Evolutionary conservation across 2,797 vertebrate species (phyloP).

Genomic region (Megaceryle alcyon): DNA sequence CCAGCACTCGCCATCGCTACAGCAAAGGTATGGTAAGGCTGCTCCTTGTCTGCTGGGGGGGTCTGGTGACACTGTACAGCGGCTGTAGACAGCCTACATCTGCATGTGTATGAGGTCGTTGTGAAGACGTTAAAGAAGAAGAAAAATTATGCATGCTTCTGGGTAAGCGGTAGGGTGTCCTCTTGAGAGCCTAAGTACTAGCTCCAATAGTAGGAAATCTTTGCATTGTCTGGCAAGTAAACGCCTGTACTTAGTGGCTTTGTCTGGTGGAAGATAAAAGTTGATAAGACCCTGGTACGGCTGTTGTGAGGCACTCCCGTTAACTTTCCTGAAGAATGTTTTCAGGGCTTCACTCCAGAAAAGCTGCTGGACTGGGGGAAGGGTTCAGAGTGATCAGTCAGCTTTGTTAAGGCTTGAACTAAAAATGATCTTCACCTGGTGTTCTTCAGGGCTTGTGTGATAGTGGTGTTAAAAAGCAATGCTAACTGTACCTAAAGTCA

Average conservation of each 20-base stretch:
- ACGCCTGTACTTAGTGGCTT: neutral
- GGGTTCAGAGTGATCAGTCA: neutral
- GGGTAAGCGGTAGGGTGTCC: neutral
- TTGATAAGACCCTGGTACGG: neutral
- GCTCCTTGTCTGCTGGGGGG: neutral
- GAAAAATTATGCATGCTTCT: neutral
- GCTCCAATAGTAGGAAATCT: neutral
- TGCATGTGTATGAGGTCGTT: neutral
- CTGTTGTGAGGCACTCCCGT: neutral
- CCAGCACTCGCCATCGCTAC: accelerated
- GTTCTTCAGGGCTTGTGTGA: neutral
- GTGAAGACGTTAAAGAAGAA: neutral
- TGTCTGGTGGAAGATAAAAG: neutral
- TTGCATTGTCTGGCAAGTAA: neutral
- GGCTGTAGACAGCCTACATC: neutral
- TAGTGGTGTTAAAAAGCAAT: neutral
- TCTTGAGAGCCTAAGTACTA: neutral
- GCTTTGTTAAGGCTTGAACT: accelerated
- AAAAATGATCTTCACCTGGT: neutral
- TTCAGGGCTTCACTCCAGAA: neutral
- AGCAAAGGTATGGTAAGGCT: neutral
- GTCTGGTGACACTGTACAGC: accelerated
- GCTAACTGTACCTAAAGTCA: too few relatives aligned
- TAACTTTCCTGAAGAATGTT: neutral
- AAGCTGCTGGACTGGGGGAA: neutral